Conservation (phyloP, 2,113 vertebrate genomes). For the Canis aureus region DNA sequence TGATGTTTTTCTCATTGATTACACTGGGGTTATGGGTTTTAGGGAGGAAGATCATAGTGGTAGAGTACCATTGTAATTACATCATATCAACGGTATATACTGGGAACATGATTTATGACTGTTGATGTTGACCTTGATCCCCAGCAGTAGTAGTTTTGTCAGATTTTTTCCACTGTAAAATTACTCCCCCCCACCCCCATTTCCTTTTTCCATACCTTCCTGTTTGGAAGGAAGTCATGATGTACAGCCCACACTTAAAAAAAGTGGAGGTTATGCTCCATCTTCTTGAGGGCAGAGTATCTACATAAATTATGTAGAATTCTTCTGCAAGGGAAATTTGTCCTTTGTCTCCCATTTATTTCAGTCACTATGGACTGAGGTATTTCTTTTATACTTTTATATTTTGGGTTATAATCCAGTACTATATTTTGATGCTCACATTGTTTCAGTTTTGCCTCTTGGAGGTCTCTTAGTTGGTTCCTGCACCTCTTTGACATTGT, state of each 20-base stretch:
- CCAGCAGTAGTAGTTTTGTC: constrained; percentile 15
- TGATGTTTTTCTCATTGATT: constrained; percentile 24
- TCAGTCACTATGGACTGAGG: background rate
- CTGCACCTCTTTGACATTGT: background rate
- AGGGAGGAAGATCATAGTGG: background rate
- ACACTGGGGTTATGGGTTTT: background rate
- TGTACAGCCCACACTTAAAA: background rate
- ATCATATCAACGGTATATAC: background rate
- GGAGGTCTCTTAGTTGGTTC: background rate
- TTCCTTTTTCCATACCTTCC: background rate
- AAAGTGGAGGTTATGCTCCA: background rate
- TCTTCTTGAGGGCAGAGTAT: background rate
- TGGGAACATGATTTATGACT: constrained; percentile 43
- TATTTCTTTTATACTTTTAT: constrained; percentile 16
- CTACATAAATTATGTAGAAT: constrained; percentile 28
- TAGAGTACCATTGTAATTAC: constrained; percentile 29
- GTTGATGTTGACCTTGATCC: constrained; percentile 14
- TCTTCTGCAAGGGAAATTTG: background rate
- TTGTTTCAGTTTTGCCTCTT: constrained; percentile 9
- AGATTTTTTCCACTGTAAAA: constrained; percentile 13
- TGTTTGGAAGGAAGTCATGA: constrained; percentile 23
- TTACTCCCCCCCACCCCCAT: background rate
- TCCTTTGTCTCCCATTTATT: background rate
- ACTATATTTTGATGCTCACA: background rate
- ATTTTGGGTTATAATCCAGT: constrained; percentile 35